Evolutionary conservation across 92 coral and sea anemone species (phyloP), one percentile per base, ranked within the genome.

Genomic region (Chrysogorgia sp.): DNA sequence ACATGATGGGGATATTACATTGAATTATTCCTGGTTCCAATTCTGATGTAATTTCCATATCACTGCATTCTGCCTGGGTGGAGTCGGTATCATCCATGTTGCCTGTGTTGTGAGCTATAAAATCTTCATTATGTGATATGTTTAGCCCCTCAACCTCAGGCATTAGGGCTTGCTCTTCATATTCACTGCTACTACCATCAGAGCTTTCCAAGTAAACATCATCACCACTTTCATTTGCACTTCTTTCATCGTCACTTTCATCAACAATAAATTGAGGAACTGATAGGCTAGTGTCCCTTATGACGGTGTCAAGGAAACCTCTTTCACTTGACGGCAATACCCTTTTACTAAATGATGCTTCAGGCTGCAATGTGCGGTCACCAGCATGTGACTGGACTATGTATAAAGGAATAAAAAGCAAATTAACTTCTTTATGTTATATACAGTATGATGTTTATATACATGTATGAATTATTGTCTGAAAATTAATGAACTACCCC

Each of bases 1-100:
- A 56, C 63, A 74, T 74, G 64, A 53, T 34, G 45, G 80, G 47
- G n/a, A 74, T 45, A 53, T 74, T 74, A 56, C 80, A 74, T 53
- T 74, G 66, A 45, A 74, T 74, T 31, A 59, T 43, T 28, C 50
- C 80, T 52, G 65, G 65, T 32, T 74, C 67, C 45, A 50, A 21
- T 52, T 50, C 65, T 17, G 80, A 55, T 50, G 64, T 25, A 31
- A 71, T 52, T 5, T 52, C 59, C 59, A 52, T 52, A 23, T 52
- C 59, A 52, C 6, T 17, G 6, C 22, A 23, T 7, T 52, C 59
- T 3, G 26, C 17, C 59, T 52, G 9, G 6, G 7, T 52, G 20
- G 22, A 17, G 7, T 52, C 9, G 17, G 3, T 6, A 52, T 17
- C 20, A 52, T 17, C 59, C 59, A 5, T 7, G 6, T 37, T 37